These are phyloP conservation scores for Mirza zaza DNA, from an alignment of 2,113 vertebrate species.

Conservation along the genomic window DNA sequence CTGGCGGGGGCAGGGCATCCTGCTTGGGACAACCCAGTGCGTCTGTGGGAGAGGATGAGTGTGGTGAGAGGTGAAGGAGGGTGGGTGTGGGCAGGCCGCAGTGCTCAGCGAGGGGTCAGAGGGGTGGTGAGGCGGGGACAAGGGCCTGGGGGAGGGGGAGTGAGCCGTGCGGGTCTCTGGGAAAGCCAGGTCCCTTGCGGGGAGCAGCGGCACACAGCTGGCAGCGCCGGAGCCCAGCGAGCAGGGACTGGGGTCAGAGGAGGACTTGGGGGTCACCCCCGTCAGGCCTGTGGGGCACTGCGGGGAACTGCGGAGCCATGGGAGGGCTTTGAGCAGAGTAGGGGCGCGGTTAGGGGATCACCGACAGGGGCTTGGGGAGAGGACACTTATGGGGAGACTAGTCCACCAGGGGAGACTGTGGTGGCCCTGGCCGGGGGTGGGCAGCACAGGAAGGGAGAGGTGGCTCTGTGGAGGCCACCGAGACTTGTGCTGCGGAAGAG, in stretches of 20 bases:
- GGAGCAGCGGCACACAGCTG: neutral
- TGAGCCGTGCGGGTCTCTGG: neutral
- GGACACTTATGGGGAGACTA: neutral
- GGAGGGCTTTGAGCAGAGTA: neutral
- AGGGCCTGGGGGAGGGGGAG: neutral
- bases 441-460: neutral
- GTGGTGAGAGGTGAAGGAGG: no score
- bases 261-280: neutral
- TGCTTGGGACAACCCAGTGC: no score
- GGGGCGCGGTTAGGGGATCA: no score
- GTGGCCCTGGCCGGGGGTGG: no score
- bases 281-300: no score
- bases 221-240: no score
- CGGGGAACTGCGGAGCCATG: neutral
- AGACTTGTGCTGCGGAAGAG: neutral
- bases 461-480: rapidly evolving
- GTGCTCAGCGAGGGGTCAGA: neutral
- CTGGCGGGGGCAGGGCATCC: neutral
- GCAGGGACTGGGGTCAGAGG: neutral
- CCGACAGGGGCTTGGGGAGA: neutral
- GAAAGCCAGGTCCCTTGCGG: neutral
- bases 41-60: neutral
- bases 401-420: neutral
- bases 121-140: neutral
- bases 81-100: neutral